Evolutionary conservation across 2,113 vertebrate genomes (phyloP).

Genomic region (Lampris incognitus): DNA sequence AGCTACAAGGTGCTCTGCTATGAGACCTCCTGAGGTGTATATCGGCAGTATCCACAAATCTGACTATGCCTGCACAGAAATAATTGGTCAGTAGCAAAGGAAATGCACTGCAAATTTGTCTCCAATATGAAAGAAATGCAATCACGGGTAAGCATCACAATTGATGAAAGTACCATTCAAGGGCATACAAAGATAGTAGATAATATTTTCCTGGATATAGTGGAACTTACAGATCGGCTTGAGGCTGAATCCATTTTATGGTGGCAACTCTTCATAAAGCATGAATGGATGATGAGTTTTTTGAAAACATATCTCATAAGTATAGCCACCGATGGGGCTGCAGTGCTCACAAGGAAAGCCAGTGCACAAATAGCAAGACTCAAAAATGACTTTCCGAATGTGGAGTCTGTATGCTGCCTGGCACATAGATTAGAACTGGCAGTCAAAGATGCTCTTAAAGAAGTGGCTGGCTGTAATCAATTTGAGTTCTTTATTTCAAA

Average conservation of each 20-base stretch:
- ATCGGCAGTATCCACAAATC: too few species aligned
- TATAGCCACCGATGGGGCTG: too few species aligned
- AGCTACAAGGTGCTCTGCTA: too few species aligned
- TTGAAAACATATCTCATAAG: too few species aligned
- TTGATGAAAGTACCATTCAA: not conserved
- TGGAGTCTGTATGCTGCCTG: not conserved
- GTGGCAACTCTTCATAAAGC: not conserved
- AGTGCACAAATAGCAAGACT: too few species aligned
- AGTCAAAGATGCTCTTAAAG: not conserved
- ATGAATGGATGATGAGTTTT: not conserved
- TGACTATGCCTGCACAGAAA: too few species aligned
- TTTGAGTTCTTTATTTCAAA: slow-evolving; percentile 1
- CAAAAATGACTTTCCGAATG: too few species aligned
- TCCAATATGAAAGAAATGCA: not conserved
- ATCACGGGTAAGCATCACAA: slow-evolving; percentile 15
- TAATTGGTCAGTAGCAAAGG: too few species aligned
- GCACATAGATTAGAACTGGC: not conserved
- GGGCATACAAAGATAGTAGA: not conserved
- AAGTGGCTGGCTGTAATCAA: not conserved
- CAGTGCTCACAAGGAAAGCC: too few species aligned
- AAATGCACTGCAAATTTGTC: too few species aligned
- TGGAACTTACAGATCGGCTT: not conserved
- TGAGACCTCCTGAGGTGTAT: too few species aligned
- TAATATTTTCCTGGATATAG: slow-evolving; percentile 3
- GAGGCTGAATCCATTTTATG: not conserved